Base-by-base conservation (phyloP, 2,797 vertebrate species). In the Agapornis canus region DNA sequence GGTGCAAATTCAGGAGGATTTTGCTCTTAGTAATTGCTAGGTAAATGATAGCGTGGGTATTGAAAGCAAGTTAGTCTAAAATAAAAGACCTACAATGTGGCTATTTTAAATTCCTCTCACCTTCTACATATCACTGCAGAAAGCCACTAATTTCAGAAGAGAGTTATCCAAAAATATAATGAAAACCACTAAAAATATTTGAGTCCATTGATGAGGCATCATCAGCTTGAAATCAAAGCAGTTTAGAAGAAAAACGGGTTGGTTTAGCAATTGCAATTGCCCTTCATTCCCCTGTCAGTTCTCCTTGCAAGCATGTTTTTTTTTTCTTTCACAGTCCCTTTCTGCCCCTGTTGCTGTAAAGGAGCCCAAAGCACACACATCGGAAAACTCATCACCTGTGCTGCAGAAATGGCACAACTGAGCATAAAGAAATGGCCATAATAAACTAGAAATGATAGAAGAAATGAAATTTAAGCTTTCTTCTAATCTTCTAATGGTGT, bases 121-220 rank as follows among this genome's bases (percentile, higher is more conserved):
- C 45, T 90, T 88, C 66, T 84, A 9, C 27, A 11, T 86, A 71
- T 48, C 45, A 15, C 64, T 91, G 32, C 54, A 95, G 86, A 90
- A 94, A 94, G 64, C 54, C 69, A 75, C 77, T 86, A 89, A 92
- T 93, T 95, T 93, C 9, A 23, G 70, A 78, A 71, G 35, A 85
- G 60, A 86, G 18, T 15, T 81, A 63, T 83, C 77, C 23, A 93
- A 65, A 96, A 93, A 83, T 42, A 29, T 86, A 64, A 75, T 88
- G 59, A 90, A 93, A 96, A 39, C 80, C 86, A 83, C 85, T 75
- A 71, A 71, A 94, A 93, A 81, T 83, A 52, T 83, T 95, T 86
- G 20, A 83, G 52, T 78, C 64, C 35, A 12, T 81, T 86, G 73
- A 82, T 57, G 66, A 57, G 57, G 39, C 42, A 78, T 83, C 42